Evolutionary conservation across 2,113 vertebrate species (phyloP).

Genomic region (Coptodon bakossiorum): DNA sequence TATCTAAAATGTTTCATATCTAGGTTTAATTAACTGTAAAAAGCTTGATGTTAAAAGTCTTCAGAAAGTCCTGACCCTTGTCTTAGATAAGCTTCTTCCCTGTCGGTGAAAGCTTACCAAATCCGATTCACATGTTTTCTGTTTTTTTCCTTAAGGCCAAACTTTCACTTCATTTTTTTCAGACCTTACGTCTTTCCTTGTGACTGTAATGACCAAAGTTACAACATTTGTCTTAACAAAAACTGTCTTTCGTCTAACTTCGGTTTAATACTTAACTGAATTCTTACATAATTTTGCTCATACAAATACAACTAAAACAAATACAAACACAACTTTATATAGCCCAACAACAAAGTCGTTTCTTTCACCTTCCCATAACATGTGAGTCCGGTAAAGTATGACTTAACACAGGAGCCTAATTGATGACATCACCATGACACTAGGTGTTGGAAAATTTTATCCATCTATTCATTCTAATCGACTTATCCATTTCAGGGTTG

Average conservation of each 20-base stretch:
- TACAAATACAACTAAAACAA: not conserved
- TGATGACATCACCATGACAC: not conserved
- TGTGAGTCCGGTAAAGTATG: fast-evolving
- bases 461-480: not conserved
- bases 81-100: not conserved
- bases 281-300: not conserved
- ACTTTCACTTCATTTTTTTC: not conserved
- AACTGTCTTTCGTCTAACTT: not conserved
- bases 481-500: not conserved
- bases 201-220: not conserved
- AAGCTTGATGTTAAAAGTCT: not conserved
- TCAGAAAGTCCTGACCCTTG: not conserved
- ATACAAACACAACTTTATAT: not conserved
- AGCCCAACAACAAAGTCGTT: fast-evolving
- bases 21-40: not conserved
- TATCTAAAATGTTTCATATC: not conserved
- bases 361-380: not conserved
- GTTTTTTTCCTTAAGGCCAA: not conserved
- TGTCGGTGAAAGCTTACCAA: not conserved
- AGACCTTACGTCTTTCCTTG: not conserved
- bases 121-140: not conserved
- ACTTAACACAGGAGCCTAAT: not conserved
- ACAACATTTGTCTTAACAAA: not conserved
- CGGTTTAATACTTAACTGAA: not conserved
- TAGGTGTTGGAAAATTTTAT: not conserved